phyloP scores from a whole-genome alignment of 2,797 vertebrate genomes.

The Acomys russatus region DNA sequence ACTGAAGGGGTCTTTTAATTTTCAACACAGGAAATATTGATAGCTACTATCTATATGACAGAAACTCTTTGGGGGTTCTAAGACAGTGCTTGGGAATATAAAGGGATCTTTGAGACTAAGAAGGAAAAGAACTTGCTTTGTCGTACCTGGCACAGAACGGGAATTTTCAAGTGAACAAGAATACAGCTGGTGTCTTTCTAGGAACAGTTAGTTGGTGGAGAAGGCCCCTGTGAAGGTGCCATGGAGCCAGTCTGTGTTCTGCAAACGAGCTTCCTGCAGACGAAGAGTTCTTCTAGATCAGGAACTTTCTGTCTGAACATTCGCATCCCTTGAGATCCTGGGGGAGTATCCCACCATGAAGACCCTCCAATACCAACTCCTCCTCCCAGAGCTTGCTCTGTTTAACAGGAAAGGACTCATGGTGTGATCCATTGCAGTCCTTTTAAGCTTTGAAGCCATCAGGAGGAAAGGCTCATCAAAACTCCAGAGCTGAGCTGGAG shows the following conservation, averaged over 20 bases:
- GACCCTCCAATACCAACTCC: slow-evolving; percentile 55
- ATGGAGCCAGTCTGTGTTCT: background rate
- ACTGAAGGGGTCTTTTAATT: background rate
- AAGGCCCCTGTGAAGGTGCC: background rate
- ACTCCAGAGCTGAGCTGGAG: background rate
- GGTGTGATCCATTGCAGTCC: background rate
- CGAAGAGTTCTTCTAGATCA: background rate
- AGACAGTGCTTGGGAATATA: slow-evolving; percentile 9
- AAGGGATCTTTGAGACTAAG: slow-evolving; percentile 27
- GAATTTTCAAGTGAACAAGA: background rate
- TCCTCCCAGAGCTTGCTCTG: slow-evolving; percentile 1
- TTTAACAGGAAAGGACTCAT: background rate
- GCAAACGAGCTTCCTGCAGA: background rate
- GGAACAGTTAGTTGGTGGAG: background rate
- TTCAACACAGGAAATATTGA: background rate
- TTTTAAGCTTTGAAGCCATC: background rate
- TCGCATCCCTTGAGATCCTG: background rate
- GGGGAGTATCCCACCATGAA: slow-evolving; percentile 49
- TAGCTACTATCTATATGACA: background rate
- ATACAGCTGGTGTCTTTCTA: background rate
- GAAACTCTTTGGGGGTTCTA: background rate
- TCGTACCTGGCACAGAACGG: background rate
- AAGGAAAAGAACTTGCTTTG: background rate
- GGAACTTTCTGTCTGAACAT: background rate
- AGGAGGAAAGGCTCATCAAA: slow-evolving; percentile 45